Conservation (phyloP, 1,140 invertebrate species). For the Pachyrhynchus sulphureomaculatus region DNA sequence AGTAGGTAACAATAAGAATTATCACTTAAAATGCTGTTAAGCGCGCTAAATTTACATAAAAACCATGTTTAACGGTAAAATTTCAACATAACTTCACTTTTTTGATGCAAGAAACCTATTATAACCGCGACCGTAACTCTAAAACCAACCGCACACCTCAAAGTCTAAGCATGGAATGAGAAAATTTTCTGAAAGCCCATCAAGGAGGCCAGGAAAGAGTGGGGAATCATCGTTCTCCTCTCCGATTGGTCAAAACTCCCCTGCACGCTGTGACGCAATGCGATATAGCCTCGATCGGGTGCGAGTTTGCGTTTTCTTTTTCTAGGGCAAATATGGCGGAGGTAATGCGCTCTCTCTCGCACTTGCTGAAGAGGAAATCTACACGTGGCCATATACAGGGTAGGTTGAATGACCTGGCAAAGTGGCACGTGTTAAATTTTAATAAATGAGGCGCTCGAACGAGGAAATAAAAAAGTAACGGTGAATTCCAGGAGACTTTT, state of each 20-base stretch:
- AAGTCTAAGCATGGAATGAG: slow-evolving; percentile 35
- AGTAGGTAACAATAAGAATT: neutral
- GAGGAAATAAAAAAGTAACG: slow-evolving; percentile 8
- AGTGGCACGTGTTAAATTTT: slow-evolving; percentile 24
- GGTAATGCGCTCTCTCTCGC: slow-evolving; percentile 17
- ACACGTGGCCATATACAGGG: slow-evolving; percentile 39
- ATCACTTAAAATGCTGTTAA: neutral
- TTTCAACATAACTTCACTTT: too few relatives aligned
- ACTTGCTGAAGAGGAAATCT: slow-evolving; percentile 13
- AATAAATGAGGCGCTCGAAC: neutral
- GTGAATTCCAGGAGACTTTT: neutral
- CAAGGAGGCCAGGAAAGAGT: slow-evolving; percentile 18
- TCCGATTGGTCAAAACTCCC: slow-evolving; percentile 26
- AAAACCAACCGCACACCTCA: slow-evolving; percentile 23
- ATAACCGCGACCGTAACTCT: slow-evolving; percentile 9
- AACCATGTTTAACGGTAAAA: too few relatives aligned
- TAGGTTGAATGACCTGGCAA: slow-evolving; percentile 41
- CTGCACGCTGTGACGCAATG: slow-evolving; percentile 39
- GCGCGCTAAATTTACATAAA: too few relatives aligned
- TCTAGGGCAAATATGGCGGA: slow-evolving; percentile 26
- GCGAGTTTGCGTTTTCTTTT: slow-evolving; percentile 6
- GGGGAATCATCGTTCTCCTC: slow-evolving; percentile 4
- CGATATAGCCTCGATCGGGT: slow-evolving; percentile 33
- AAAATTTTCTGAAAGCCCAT: slow-evolving; percentile 34
- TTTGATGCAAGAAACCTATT: neutral